Percentiles rank a stretch among this genome's conserved stretches.
phyloP scores from a whole-genome alignment of 1,140 invertebrate species.

The Mesaphorura yosii region DNA sequence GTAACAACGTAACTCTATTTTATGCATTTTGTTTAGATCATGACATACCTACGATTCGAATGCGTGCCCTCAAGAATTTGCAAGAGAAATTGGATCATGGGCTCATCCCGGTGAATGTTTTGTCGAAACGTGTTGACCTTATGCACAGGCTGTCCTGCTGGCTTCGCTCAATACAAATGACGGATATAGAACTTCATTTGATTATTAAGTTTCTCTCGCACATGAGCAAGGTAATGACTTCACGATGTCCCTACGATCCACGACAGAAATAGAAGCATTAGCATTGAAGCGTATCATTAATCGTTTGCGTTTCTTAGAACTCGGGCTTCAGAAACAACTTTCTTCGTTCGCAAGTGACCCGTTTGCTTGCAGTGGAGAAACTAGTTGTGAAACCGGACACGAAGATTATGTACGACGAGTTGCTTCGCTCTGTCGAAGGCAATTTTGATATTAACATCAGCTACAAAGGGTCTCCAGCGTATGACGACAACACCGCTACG shows the following conservation, averaged over 20 bases:
- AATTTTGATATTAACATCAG: no score
- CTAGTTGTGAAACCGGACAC: no score
- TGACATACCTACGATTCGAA: constrained; percentile 18
- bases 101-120: constrained; percentile 13
- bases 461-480: no score
- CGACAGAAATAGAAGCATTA: constrained; percentile 1
- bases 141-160: constrained; percentile 15
- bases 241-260: background rate
- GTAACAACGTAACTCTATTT: background rate
- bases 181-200: background rate
- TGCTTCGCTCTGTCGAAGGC: no score
- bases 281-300: background rate
- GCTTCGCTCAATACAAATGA: constrained; percentile 1
- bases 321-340: background rate
- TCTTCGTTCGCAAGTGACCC: background rate
- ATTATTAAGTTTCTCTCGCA: background rate
- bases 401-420: no score
- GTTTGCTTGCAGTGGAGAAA: background rate
- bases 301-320: background rate
- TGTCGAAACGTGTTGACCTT: constrained; percentile 19
- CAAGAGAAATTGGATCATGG: constrained; percentile 20
- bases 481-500: no score
- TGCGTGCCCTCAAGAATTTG: constrained; percentile 22
- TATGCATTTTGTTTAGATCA: constrained; percentile 16
- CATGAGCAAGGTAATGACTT: background rate